Conservation (phyloP, 2,113 vertebrate species). For the Actenoides hombroni region DNA sequence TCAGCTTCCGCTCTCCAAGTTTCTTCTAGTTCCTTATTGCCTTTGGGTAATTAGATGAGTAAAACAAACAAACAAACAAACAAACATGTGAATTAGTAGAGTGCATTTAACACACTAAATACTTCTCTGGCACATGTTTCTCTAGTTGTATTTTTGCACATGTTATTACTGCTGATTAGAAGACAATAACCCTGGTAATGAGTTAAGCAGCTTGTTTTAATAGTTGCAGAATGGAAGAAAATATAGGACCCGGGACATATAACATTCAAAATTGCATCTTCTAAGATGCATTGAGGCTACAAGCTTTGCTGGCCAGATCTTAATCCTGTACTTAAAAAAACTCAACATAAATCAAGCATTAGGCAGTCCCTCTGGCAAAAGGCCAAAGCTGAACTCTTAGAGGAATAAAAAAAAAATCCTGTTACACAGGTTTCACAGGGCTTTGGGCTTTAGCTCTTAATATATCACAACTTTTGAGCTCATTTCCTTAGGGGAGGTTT, state of each 20-base stretch:
- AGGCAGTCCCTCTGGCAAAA: conserved; percentile 16
- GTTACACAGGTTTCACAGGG: conserved; percentile 21
- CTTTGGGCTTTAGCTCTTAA: conserved; percentile 10
- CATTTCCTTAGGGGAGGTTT: background rate
- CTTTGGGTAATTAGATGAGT: background rate
- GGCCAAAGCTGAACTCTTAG: conserved; percentile 3
- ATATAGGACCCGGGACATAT: background rate
- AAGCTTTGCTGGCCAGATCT: background rate
- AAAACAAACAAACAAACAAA: background rate
- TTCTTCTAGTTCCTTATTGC: background rate
- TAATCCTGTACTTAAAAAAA: background rate
- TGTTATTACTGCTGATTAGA: background rate
- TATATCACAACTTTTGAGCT: background rate
- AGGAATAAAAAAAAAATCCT: conserved; percentile 12
- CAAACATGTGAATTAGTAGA: background rate
- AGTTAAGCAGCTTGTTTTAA: background rate
- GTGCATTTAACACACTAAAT: background rate
- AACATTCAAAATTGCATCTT: background rate
- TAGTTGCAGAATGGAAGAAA: background rate
- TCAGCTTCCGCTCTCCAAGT: background rate
- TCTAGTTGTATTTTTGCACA: background rate
- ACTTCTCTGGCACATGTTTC: background rate
- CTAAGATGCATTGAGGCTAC: background rate
- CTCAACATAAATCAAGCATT: background rate
- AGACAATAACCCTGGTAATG: background rate